Base-by-base conservation (phyloP, 2,113 vertebrate genomes). In the Sinocyclocheilus anshuiensis region DNA sequence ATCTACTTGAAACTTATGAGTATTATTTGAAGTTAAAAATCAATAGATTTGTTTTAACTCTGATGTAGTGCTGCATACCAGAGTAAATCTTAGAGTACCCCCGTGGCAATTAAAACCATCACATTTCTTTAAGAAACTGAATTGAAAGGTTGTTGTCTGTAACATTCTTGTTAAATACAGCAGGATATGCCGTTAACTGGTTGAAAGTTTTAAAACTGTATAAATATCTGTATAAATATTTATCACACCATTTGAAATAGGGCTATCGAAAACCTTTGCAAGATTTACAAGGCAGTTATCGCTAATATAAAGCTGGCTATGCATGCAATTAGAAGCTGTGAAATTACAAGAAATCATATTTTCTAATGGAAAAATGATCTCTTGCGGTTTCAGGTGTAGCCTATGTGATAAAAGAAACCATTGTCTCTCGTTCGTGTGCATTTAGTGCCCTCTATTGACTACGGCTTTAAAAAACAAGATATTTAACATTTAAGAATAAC, bases 381-480 rank as follows among this genome's bases (percentile, higher is more conserved):
- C 12, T 67, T 29, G 13, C 12, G 24, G 5, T 67, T 67, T 67
- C 45, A 77, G 10, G 75, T 53, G 0, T 11, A 36, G 4, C 4
- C 5, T 36, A 18, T 22, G 50, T 45, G 13, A 50, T 6, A 29
- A 53, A 8, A 77, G 4, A 33, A 33, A 36, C 20, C 1, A 22
- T 20, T 24, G 36, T 48, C 6, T 48, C 0, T 48, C 2, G 6
- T 81, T 26, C n/a, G 29, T 13, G 29, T 67, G 42, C n/a, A 48
- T 67, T 48, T 26, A 81, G 39, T 67, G 79, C n/a, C 79, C 59
- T 48, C 79, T 67, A 81, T 24, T 65, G 79, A 48, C 39, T 11
- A 67, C 1, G 1, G 15, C 15, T 20, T 20, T 15, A 26, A 22
- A 81, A 67, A 67, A 42, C 22, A 81, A 76, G 42, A 45, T 10